Evolutionary conservation across 2,113 vertebrate species (phyloP), one percentile per base, ranked within the genome.

Genomic region (Ardeotis arabs): DNA sequence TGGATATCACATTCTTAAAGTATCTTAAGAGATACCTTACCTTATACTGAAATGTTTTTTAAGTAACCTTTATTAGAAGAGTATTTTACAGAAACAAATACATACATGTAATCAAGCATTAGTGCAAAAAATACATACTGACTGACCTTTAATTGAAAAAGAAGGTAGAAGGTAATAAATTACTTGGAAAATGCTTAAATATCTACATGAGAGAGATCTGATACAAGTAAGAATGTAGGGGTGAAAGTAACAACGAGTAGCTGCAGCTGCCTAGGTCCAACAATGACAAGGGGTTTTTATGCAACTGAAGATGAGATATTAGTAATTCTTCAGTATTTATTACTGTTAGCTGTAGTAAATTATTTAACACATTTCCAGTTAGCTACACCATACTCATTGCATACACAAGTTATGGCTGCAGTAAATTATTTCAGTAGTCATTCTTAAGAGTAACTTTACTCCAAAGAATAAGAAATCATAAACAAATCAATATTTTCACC

Each of bases 401-500:
- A 67, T 52, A 55, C 23, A 81, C 41, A 89, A 93, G 56, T 74
- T 82, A 92, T 3, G 14, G 29, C 47, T 69, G 15, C 64, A 92
- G 31, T 44, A 49, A 91, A 89, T 81, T 74, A 72, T 84, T 91
- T 66, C 41, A 50, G 45, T n/a, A 74, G 73, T 56, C 45, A 84
- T 60, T 91, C 84, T 81, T 78, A 50, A 78, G 37, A 84, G 41
- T 50, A 87, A 63, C 76, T 93, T 89, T 78, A 67, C 29, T 74
- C 23, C 41, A 95, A 68, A 89, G 60, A 95, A 78, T 63, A 83
- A 73, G 70, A 87, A 93, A 89, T 86, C 53, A 56, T 75, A 90
- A 88, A 81, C 50, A 84, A 92, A 89, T 92, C 68, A 60, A 27
- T 95, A 94, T 87, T 95, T 96, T 84, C 60, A 84, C 64, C 29